phyloP scores from a whole-genome alignment of 2,888 invertebrate species.

The Bunonema sp. region DNA sequence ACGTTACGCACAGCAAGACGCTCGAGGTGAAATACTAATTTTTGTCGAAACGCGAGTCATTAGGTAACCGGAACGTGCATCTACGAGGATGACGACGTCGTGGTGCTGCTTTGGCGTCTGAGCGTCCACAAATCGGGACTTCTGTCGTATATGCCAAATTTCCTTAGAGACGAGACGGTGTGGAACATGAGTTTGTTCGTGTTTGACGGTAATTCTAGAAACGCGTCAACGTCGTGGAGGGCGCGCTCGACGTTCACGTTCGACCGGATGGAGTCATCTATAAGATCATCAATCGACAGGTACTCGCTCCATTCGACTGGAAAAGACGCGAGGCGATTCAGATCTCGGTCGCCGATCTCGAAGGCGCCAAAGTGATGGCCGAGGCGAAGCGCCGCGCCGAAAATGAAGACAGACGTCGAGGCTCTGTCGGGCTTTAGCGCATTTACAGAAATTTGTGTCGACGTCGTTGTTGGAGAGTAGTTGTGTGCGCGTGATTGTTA shows the following conservation, averaged over 20 bases:
- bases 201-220: conserved; percentile 6
- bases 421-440: too few relatives aligned
- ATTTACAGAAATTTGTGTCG: too few relatives aligned
- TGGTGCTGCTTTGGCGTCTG: conserved; percentile 29
- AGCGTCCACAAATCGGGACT: conserved; percentile 19
- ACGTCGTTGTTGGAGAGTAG: too few relatives aligned
- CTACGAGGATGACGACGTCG: conserved; percentile 29
- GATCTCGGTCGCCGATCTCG: conserved; percentile 23
- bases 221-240: conserved; percentile 18
- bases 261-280: conserved; percentile 17
- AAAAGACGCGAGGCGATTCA: conserved; percentile 3
- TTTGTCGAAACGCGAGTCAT: too few relatives aligned
- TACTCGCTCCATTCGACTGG: conserved; percentile 1
- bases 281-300: conserved; percentile 25
- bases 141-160: conserved; percentile 23
- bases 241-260: conserved; percentile 26
- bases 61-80: too few relatives aligned
- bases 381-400: conserved; percentile 9
- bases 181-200: conserved; percentile 1
- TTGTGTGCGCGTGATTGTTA: too few relatives aligned
- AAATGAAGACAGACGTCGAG: too few relatives aligned
- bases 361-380: conserved; percentile 17
- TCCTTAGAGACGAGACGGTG: conserved; percentile 22
- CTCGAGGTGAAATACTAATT: conserved; percentile 30
- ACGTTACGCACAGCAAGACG: conserved; percentile 31